These are phyloP conservation scores for Dichetophora obliterata DNA, from an alignment of 2,888 invertebrate species.

Conservation along the genomic window DNA sequence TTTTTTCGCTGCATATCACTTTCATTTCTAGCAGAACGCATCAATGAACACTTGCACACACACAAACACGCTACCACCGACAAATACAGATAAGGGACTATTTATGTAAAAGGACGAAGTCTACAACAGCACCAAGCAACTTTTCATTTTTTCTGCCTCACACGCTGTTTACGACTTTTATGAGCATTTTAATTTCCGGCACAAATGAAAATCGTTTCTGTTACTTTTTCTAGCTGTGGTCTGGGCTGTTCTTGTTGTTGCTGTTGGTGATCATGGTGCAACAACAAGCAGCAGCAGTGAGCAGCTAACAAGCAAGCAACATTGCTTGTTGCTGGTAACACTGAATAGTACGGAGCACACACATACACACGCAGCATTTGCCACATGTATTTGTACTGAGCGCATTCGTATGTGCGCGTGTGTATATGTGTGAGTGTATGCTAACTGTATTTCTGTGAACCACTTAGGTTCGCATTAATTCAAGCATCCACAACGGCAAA, in stretches of 20 bases:
- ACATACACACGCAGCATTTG: constrained; percentile 4
- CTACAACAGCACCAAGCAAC: background rate
- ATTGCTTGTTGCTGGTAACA: background rate
- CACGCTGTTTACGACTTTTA: constrained; percentile 47
- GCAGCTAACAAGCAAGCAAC: constrained; percentile 15
- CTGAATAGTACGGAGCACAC: background rate
- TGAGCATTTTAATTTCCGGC: constrained; percentile 46
- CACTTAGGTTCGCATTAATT: constrained; percentile 32
- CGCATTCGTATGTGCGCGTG: background rate
- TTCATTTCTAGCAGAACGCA: constrained; percentile 7
- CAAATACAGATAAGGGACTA: background rate
- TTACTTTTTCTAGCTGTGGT: constrained; percentile 28
- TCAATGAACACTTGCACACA: constrained; percentile 1
- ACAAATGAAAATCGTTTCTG: constrained; percentile 39
- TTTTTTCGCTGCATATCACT: constrained; percentile 1
- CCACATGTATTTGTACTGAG: background rate
- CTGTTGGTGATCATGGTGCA: background rate
- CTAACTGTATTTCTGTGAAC: background rate
- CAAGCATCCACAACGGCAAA: constrained; percentile 5
- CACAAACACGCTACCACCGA: background rate
- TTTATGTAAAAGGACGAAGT: background rate
- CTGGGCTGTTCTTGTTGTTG: background rate
- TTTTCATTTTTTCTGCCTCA: constrained; percentile 36
- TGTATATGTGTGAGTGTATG: background rate
- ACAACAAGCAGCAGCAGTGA: constrained; percentile 13